These are phyloP conservation scores for Ispidina picta DNA, from an alignment of 2,797 vertebrate genomes.

Conservation along the genomic window DNA sequence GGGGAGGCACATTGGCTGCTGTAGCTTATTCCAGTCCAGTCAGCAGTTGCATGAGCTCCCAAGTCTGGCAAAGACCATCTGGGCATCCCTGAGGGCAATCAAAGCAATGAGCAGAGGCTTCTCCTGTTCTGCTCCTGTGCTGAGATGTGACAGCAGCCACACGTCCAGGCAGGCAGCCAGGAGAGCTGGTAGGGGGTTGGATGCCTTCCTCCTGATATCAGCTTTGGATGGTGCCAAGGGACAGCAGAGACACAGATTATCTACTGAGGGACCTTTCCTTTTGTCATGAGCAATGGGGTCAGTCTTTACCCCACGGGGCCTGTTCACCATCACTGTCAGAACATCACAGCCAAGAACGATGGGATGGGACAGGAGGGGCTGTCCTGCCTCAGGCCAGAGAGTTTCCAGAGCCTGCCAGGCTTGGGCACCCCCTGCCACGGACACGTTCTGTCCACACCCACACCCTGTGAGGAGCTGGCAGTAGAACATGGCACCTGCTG, in stretches of 20 bases:
- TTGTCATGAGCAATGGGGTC: background rate
- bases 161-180: background rate
- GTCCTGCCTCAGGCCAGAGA: background rate
- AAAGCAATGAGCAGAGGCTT: too few species aligned
- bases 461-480: fast-evolving
- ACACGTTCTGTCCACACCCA: background rate
- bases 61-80: background rate
- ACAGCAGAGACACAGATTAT: background rate
- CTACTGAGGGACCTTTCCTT: background rate
- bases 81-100: background rate
- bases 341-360: fast-evolving
- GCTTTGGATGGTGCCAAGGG: background rate
- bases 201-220: fast-evolving
- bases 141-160: background rate
- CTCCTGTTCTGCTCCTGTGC: background rate
- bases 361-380: background rate
- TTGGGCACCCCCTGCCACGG: fast-evolving
- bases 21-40: background rate
- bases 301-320: too few species aligned
- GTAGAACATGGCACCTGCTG: background rate
- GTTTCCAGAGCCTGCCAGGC: background rate
- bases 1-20: fast-evolving
- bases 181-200: background rate
- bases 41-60: background rate
- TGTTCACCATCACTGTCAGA: fast-evolving